Evolutionary conservation across 92 coral and sea anemone species (phyloP).

Genomic region (Meandrina meandrites): DNA sequence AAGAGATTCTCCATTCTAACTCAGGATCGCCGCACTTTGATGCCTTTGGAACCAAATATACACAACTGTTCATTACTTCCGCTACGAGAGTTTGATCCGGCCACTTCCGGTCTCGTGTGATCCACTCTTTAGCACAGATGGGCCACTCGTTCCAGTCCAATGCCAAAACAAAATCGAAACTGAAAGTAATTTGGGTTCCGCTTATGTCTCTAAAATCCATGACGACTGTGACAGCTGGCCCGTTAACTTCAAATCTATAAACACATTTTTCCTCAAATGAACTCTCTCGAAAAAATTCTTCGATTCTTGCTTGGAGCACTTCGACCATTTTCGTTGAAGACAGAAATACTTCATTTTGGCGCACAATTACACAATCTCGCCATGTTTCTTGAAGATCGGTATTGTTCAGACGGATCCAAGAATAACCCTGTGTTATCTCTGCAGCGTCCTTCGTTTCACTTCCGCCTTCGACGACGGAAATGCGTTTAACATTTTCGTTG

Average conservation of each 20-base stretch:
- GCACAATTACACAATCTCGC: conserved; percentile 19
- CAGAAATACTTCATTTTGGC: neutral
- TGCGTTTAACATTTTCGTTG: conserved; percentile 2
- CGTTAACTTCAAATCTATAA: conserved; percentile 22
- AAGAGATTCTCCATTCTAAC: conserved; percentile 62
- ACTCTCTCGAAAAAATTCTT: conserved; percentile 1
- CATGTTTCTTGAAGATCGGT: conserved; percentile 4
- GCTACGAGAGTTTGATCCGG: conserved; percentile 27
- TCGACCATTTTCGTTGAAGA: conserved; percentile 23
- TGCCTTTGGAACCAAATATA: conserved; percentile 52
- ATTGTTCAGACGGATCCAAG: conserved; percentile 17
- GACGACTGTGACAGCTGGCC: conserved; percentile 28
- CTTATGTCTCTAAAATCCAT: conserved; percentile 26
- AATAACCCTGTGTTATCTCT: neutral
- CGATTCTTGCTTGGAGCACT: neutral
- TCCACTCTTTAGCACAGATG: conserved; percentile 22
- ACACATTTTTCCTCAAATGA: neutral
- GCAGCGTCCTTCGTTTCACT: neutral
- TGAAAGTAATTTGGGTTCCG: conserved; percentile 19
- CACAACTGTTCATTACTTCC: conserved; percentile 11
- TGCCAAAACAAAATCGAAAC: conserved; percentile 49
- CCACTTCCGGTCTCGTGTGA: conserved; percentile 37
- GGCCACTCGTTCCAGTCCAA: conserved; percentile 57
- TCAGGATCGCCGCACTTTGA: conserved; percentile 37
- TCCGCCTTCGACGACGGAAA: conserved; percentile 26